These are phyloP conservation scores for Thumatha senex DNA, from an alignment of 2,888 invertebrate species.

Conservation along the genomic window DNA sequence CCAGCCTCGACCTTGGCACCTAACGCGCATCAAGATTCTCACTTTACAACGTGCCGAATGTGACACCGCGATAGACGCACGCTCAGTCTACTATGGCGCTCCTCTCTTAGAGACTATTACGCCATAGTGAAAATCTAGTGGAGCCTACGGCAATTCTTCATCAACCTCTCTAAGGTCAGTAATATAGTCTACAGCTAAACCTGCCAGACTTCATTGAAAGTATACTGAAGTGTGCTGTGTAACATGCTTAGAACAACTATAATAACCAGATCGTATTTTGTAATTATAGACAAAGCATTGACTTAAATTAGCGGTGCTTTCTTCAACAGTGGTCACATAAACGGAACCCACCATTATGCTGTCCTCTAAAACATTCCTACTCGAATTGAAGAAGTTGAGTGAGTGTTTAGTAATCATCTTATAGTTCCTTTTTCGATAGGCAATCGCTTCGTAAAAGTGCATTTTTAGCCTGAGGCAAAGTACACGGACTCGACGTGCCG, in stretches of 20 bases:
- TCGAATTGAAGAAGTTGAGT: too few relatives aligned
- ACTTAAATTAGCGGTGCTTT: slow-evolving; percentile 40
- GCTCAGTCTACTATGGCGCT: slow-evolving; percentile 44
- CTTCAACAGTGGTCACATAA: slow-evolving; percentile 45
- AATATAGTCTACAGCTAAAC: too few relatives aligned
- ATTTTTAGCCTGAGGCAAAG: slow-evolving; percentile 76
- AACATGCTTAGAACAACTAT: background rate
- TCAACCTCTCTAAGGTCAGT: too few relatives aligned
- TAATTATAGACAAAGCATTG: slow-evolving; percentile 21
- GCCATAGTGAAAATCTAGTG: slow-evolving; percentile 47
- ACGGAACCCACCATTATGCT: slow-evolving; percentile 40
- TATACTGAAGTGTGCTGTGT: background rate
- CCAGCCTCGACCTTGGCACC: slow-evolving; percentile 78
- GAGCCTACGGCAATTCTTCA: too few relatives aligned
- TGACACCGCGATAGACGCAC: slow-evolving; percentile 34
- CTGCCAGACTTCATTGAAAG: background rate
- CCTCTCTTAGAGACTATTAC: slow-evolving; percentile 28
- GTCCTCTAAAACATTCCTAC: slow-evolving; percentile 14
- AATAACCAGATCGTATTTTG: background rate
- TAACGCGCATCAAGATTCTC: slow-evolving; percentile 54
- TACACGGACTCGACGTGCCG: slow-evolving; percentile 52
- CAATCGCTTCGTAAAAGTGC: slow-evolving; percentile 78
- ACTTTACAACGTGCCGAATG: slow-evolving; percentile 55
- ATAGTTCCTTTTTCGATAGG: slow-evolving; percentile 56
- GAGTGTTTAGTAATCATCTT: too few relatives aligned